phyloP scores from a whole-genome alignment of 2,888 invertebrate genomes.

The Pseudococcus jackbeardsleyi region DNA sequence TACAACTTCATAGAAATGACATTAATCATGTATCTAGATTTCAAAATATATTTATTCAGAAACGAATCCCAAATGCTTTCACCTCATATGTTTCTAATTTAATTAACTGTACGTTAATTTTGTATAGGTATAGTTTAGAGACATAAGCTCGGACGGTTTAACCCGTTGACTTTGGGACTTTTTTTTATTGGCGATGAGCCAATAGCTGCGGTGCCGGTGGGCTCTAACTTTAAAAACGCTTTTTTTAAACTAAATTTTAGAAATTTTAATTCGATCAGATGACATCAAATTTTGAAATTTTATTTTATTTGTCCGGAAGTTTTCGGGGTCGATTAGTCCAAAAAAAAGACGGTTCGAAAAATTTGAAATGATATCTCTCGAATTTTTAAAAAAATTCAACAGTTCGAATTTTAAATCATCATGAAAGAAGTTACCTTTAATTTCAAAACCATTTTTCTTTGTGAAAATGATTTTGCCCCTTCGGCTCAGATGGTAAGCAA shows the following conservation, averaged over 20 bases:
- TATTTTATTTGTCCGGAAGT: no score
- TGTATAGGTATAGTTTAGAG: conserved; percentile 23
- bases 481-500: no score
- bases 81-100: conserved; percentile 50
- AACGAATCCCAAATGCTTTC: conserved; percentile 36
- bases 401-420: no score
- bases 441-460: no score
- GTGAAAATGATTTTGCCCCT: no score
- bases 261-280: no score
- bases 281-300: no score
- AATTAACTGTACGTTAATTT: conserved; percentile 45
- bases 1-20: conserved; percentile 58
- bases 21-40: conserved; percentile 58
- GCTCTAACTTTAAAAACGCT: neutral
- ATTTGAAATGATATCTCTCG: no score
- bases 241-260: neutral
- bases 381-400: no score
- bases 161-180: neutral
- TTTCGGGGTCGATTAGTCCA: no score
- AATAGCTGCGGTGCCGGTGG: neutral
- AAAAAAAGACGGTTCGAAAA: no score
- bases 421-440: no score
- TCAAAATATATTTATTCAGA: conserved; percentile 42
- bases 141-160: neutral
- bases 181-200: conserved; percentile 36